Evolutionary conservation across 2,888 invertebrate species (phyloP).

Genomic region (Lissonota sp.): DNA sequence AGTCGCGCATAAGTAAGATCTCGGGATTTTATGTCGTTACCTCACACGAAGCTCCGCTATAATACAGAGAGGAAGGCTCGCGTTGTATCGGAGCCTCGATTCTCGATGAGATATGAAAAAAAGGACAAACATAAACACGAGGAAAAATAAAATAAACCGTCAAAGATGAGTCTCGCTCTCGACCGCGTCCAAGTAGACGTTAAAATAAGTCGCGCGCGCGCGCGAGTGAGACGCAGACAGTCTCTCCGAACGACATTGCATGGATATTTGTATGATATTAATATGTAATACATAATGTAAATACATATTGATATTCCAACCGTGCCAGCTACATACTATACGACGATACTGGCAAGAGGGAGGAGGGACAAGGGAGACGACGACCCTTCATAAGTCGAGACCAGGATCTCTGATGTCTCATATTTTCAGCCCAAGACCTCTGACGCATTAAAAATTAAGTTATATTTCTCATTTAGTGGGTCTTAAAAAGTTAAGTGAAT

Average conservation of each 20-base stretch:
- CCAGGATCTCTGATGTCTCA: no score
- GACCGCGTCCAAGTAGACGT: conserved; percentile 41
- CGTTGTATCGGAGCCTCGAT: conserved; percentile 51
- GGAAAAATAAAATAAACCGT: background rate
- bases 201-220: conserved; percentile 61
- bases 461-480: no score
- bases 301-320: no score
- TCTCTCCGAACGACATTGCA: conserved; percentile 8
- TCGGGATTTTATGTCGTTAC: conserved; percentile 79
- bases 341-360: no score
- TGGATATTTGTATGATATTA: no score
- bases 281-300: no score
- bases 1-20: conserved; percentile 77
- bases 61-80: conserved; percentile 1
- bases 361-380: no score
- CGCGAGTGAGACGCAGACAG: conserved; percentile 20
- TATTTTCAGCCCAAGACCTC: no score
- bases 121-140: conserved; percentile 28
- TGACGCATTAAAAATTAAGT: no score
- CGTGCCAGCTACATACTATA: no score
- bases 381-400: no score
- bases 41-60: conserved; percentile 79
- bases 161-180: conserved; percentile 39
- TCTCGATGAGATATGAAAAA: conserved; percentile 59
- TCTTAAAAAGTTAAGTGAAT: no score